Base-by-base conservation (phyloP, 1,140 invertebrate genomes). In the Lordiphosa mommai region DNA sequence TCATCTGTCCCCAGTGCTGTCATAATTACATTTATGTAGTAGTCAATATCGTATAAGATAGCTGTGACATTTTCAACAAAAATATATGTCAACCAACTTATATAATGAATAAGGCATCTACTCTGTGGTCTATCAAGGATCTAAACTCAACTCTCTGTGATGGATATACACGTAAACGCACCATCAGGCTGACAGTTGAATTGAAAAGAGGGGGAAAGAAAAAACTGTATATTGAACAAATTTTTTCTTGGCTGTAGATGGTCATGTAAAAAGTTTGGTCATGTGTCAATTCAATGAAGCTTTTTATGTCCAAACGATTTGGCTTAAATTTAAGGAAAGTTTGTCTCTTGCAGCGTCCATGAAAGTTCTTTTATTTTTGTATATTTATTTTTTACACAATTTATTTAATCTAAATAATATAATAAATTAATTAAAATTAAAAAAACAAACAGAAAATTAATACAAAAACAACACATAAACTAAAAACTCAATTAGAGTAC, bases 11-110 rank as follows among this genome's bases (percentile, higher is more conserved):
- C 23, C 40, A 20, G 44, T 57, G 47, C 68, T 80, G 76, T 76
- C 76, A 80, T 80, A 80, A 80, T 80, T 80, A 82, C 74, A 82
- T 80, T 76, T 80, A 66, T 84, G 36, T 80, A 82, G 65, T 84
- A 82, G 59, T 82, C 76, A 74, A 66, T 72, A 66, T 61, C 40
- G 55, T 20, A 41, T 20, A 17, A 66, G 48, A 52, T 61, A 59
- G 48, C 59, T 37, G 41, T 82, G 74, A 58, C 76, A 80, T 82
- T 82, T 82, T 59, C 40, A 70, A 6, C n/a, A 27, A 27, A 27
- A 27, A 65, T 69, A 80, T 69, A 74, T 80, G 74, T 70, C 64
- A 77, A 41, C 50, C 32, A 48, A 55, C 36, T 77, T 77, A 73
- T 58, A 70, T 60, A 77, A 77, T 72, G 68, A 63, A 79, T 63